These are phyloP conservation scores for Lophius piscatorius DNA, from an alignment of 2,113 vertebrate genomes.

Conservation along the genomic window DNA sequence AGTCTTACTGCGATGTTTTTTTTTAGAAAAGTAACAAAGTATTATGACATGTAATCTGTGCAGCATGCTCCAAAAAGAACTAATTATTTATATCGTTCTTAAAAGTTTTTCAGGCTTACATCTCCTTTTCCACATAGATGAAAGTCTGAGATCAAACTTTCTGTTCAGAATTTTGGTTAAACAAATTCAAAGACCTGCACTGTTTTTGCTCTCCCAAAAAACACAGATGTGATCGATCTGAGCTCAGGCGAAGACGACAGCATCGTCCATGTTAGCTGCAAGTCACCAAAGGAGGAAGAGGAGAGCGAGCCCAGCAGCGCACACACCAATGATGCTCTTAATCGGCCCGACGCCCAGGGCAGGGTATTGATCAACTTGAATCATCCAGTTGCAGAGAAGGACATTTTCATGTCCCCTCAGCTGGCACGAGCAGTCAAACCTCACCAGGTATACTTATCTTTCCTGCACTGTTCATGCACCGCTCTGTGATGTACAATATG, in stretches of 20 bases:
- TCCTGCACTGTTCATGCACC: too few relatives aligned
- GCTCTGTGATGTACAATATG: too few relatives aligned
- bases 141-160: background rate
- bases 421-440: conserved; percentile 90
- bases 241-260: conserved; percentile 87
- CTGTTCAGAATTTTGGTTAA: background rate
- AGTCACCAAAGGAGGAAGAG: conserved; percentile 83
- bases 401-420: conserved; percentile 90
- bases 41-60: too few relatives aligned
- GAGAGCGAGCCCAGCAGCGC: conserved; percentile 84
- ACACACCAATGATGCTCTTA: conserved; percentile 88
- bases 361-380: conserved; percentile 92
- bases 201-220: background rate
- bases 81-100: too few relatives aligned
- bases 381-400: conserved; percentile 86
- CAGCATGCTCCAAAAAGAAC: too few relatives aligned
- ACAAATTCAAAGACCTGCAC: background rate
- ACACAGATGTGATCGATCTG: conserved; percentile 79
- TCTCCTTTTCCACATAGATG: background rate
- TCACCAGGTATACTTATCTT: conserved; percentile 98
- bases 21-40: too few relatives aligned
- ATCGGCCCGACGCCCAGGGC: conserved; percentile 86
- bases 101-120: too few relatives aligned
- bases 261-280: conserved; percentile 80
- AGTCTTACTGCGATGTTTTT: too few relatives aligned